Evolutionary conservation across 2,888 invertebrate species (phyloP).

Genomic region (Hedya salicella): DNA sequence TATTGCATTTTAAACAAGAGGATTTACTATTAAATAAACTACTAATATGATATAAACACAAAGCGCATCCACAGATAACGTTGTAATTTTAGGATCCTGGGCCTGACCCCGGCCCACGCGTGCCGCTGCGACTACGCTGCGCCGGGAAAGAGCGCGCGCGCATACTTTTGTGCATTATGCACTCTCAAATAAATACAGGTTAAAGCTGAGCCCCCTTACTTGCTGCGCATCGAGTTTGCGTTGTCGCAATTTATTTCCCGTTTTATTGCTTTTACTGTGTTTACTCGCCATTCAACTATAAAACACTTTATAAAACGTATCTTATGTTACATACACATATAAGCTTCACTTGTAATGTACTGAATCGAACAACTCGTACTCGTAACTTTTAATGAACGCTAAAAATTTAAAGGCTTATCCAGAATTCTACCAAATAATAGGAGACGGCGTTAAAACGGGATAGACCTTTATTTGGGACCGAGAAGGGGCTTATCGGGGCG

Average conservation of each 20-base stretch:
- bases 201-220: conserved; percentile 28
- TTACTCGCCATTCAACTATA: conserved; percentile 10
- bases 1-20: no score
- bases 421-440: conserved; percentile 36
- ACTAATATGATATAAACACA: background rate
- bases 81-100: conserved; percentile 48
- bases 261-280: conserved; percentile 28
- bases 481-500: conserved; percentile 72
- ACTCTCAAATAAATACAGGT: conserved; percentile 51
- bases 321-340: conserved; percentile 15
- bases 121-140: conserved; percentile 49
- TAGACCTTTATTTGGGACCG: conserved; percentile 66
- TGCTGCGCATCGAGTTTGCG: conserved; percentile 27
- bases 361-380: conserved; percentile 40
- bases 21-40: no score
- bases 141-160: conserved; percentile 64
- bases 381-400: conserved; percentile 71
- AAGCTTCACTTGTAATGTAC: conserved; percentile 11
- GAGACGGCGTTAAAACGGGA: conserved; percentile 33
- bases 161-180: conserved; percentile 65
- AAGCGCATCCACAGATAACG: conserved; percentile 43
- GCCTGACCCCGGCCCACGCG: conserved; percentile 66
- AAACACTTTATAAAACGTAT: conserved; percentile 27
- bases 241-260: conserved; percentile 29
- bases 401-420: conserved; percentile 57